Conservation (phyloP, 2,888 invertebrate genomes). For the Heliothis peltigera region DNA sequence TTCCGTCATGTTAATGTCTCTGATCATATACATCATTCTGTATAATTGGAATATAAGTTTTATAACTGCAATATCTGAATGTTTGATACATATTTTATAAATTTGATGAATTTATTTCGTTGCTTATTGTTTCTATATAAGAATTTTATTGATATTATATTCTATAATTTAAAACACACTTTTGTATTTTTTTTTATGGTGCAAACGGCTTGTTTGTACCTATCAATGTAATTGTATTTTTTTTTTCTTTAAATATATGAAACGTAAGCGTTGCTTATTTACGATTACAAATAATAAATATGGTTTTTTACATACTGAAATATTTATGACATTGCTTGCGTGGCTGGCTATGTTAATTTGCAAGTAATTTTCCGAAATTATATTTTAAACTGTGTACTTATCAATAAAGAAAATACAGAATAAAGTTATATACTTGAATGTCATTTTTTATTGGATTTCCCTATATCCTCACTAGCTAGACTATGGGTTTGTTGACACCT, state of each 20-base stretch:
- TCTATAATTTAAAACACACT: too few relatives aligned
- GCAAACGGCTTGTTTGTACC: constrained; percentile 1
- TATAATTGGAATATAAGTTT: too few relatives aligned
- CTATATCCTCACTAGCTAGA: too few relatives aligned
- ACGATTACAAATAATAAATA: constrained; percentile 3
- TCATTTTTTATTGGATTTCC: constrained; percentile 28
- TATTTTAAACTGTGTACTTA: constrained; percentile 51
- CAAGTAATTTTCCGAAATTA: constrained; percentile 43
- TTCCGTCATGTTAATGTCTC: too few relatives aligned
- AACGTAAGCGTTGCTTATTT: constrained; percentile 22
- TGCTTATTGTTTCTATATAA: constrained; percentile 20
- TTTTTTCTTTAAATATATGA: constrained; percentile 8
- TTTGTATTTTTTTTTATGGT: constrained; percentile 1
- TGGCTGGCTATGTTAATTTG: constrained; percentile 19
- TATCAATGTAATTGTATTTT: background rate
- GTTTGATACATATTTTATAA: constrained; percentile 10
- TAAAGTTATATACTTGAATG: constrained; percentile 55
- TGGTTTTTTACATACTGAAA: background rate
- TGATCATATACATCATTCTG: constrained; percentile 12
- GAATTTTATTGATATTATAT: constrained; percentile 1
- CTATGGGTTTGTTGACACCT: too few relatives aligned
- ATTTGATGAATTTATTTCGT: constrained; percentile 26
- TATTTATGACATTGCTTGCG: constrained; percentile 26
- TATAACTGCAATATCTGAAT: constrained; percentile 12
- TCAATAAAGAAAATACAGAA: constrained; percentile 53